phyloP scores from a whole-genome alignment of 1,140 invertebrate genomes.

The Drosophila lini region DNA sequence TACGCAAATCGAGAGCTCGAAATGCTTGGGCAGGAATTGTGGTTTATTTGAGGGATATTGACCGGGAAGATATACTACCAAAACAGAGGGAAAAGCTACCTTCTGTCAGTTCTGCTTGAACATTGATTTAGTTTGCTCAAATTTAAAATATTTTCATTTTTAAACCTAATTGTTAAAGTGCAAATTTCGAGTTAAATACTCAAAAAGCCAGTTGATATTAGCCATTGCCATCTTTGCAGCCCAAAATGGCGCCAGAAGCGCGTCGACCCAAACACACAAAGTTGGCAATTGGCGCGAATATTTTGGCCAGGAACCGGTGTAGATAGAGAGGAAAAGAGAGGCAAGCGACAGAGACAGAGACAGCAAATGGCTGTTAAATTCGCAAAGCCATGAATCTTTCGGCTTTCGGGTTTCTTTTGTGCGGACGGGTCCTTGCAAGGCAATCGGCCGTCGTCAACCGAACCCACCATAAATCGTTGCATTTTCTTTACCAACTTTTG shows the following conservation, averaged over 20 bases:
- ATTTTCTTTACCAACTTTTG: constrained; percentile 51
- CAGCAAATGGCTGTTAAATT: constrained; percentile 51
- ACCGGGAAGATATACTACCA: neutral
- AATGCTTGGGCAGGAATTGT: neutral
- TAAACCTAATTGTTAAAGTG: neutral
- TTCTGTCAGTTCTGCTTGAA: too few species aligned
- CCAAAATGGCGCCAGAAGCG: constrained; percentile 30
- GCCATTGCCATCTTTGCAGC: constrained; percentile 4
- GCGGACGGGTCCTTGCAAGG: constrained; percentile 42
- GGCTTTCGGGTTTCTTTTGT: constrained; percentile 39
- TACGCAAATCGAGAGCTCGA: neutral
- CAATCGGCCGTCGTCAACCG: constrained; percentile 37
- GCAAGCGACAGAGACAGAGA: neutral
- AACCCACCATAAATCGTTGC: constrained; percentile 59
- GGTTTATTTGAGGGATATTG: neutral
- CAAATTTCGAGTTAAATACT: neutral
- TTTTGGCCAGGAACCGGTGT: constrained; percentile 10
- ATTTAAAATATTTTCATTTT: too few species aligned
- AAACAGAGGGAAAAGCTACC: too few species aligned
- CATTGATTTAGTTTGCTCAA: too few species aligned
- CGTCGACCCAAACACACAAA: constrained; percentile 32
- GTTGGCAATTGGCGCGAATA: constrained; percentile 41
- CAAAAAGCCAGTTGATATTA: neutral
- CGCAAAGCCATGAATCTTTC: constrained; percentile 54
- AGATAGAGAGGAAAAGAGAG: neutral